Evolutionary conservation across 2,888 invertebrate genomes (phyloP), one percentile per base, ranked within the genome.

Genomic region (Sesamia inferens): DNA sequence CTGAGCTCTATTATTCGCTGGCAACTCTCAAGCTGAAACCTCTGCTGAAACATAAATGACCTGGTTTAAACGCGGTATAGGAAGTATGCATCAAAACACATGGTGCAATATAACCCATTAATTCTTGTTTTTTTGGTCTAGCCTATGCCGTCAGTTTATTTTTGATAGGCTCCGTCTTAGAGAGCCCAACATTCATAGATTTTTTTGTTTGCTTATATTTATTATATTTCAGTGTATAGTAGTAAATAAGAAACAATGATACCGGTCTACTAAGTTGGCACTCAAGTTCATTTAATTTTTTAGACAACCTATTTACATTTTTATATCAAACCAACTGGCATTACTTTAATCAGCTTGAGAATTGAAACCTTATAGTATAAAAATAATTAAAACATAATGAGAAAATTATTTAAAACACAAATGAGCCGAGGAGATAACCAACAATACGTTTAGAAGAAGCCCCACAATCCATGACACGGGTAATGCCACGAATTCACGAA

Each of bases 401-500:
- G 39, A 13, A 0, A 55, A 11, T 39, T 44, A 70, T 57, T 62
- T 13, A 24, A 68, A 68, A 51, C 54, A 65, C 19, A 54, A 62
- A 74, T 69, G 39, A 24, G 64, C 14, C 22, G 67, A 72, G 44
- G 65, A 84, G 71, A 78, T 74, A 80, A 87, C 83, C 71, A 75
- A 87, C 82, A 83, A 79, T 70, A 31, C 71, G 69, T 78, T 82
- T 76, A 70, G 58, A 73, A 74, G 92, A 92, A 90, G 88, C 92
- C 92, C 54, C 79, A 87, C 88, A 90, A 91, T 85, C 86, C 78
- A 76, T 89, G 88, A 90, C 91, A 89, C 85, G 87, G 82, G 88
- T 90, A 90, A 90, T 90, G 89, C 87, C 89, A 87, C 90, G 89
- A 91, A 90, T 92, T 92, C 88, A 88, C 89, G 80, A 86, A 90